Base-by-base conservation (phyloP, 64 coral and sea anemone genomes). In the Anthopleura sola region DNA sequence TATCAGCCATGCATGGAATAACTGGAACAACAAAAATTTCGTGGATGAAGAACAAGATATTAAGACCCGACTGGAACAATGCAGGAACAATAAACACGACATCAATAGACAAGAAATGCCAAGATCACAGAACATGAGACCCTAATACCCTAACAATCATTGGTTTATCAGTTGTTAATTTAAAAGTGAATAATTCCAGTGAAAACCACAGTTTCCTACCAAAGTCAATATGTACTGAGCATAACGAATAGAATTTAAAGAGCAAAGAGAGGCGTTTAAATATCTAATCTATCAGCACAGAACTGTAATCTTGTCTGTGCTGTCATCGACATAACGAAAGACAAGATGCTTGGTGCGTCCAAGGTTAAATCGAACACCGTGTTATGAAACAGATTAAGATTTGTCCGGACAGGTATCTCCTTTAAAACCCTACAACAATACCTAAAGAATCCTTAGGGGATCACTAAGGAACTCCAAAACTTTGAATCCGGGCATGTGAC, bases 351-450 rank as follows among this genome's bases (percentile, higher is more conserved):
- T 17, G n/a, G n/a, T 34, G 5, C 31, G 26, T 71, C 66, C n/a
- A 71, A 71, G 66, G 66, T 71, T 71, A 71, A 71, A 71, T 14
- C 66, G n/a, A 71, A 34, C 66, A 71, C 58, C 58, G 28, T 71
- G 29, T 71, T 71, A 71, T 32, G 60, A n/a, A 28, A 24, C 21
- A 24, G 21, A 66, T 66, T 28, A n/a, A n/a, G 60, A 66, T 66
- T 66, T 66, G 66, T 20, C 66, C 66, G 24, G 66, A 71, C 66
- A 36, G 66, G 66, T 71, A 33, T 71, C 66, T 6, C 66, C 66
- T 71, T 71, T 71, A 71, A n/a, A 71, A 32, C 66, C 31, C 28
- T 15, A 71, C 66, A 71, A 31, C 66, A 71, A 71, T 71, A 71
- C 28, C 0, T 29, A 20, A 2, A 15, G 28, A 71, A 71, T 71